These are phyloP conservation scores for Leptinotarsa peninsularis DNA, from an alignment of 2,888 invertebrate species.

Conservation along the genomic window DNA sequence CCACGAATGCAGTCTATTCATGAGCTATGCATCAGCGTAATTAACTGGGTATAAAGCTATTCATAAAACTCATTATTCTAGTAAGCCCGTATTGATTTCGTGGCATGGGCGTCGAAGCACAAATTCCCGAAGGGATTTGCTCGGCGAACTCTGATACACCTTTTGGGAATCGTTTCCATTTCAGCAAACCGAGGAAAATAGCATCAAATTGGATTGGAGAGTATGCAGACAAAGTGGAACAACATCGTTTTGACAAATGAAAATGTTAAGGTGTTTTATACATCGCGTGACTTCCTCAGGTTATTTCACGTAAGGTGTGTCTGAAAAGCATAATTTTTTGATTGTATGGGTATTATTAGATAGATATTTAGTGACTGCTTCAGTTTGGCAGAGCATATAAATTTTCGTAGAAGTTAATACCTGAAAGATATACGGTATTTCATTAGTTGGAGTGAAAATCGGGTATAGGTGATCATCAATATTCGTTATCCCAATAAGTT, in stretches of 20 bases:
- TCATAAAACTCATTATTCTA: constrained; percentile 15
- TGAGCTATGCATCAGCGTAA: constrained; percentile 2
- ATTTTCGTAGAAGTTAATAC: too few species aligned
- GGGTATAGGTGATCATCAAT: too few species aligned
- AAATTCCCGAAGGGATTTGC: not conserved
- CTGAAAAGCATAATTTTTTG: too few species aligned
- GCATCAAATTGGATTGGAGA: not conserved
- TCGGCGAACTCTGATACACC: not conserved
- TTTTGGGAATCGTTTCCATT: not conserved
- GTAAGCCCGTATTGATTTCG: constrained; percentile 10
- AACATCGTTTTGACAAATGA: not conserved
- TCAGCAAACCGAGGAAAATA: not conserved
- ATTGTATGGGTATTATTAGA: too few species aligned
- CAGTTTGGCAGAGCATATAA: too few species aligned
- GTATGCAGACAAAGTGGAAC: not conserved
- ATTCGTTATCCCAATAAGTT: too few species aligned
- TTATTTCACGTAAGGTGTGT: too few species aligned
- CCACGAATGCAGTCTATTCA: not conserved
- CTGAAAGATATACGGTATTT: too few species aligned
- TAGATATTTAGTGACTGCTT: too few species aligned
- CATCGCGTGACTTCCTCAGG: too few species aligned
- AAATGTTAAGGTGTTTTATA: not conserved
- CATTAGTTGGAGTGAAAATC: too few species aligned
- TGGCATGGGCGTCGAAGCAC: constrained; percentile 10
- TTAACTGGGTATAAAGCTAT: constrained; percentile 2